Conservation (phyloP, 2,113 vertebrate genomes). For the Passer domesticus region DNA sequence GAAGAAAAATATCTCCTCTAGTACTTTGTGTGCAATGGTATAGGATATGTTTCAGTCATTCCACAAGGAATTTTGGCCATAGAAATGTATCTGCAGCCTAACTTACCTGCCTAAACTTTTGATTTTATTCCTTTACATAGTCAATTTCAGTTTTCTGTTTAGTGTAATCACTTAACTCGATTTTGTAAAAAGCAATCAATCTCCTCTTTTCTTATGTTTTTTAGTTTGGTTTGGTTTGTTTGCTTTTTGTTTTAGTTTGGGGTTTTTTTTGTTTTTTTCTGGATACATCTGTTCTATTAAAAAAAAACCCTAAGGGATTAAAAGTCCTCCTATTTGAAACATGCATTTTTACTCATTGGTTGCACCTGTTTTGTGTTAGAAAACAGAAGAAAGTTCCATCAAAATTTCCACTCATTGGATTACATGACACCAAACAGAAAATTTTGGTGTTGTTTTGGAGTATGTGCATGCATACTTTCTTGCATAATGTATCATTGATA, state of each 20-base stretch:
- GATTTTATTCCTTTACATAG: neutral
- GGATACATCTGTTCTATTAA: neutral
- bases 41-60: neutral
- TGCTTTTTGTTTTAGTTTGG: neutral
- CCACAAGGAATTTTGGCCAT: neutral
- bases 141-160: neutral
- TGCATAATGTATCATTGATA: neutral
- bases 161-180: neutral
- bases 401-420: neutral
- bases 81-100: neutral
- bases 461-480: neutral
- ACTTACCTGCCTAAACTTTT: neutral
- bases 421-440: neutral
- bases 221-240: neutral
- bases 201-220: accelerated
- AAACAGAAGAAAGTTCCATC: neutral
- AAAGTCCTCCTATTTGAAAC: neutral
- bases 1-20: neutral
- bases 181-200: neutral
- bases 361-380: neutral
- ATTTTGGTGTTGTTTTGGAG: neutral
- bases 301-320: accelerated
- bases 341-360: neutral
- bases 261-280: no score
- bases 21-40: neutral